Base-by-base conservation (phyloP, 2,888 invertebrate species). In the Cremastinae sp. region DNA sequence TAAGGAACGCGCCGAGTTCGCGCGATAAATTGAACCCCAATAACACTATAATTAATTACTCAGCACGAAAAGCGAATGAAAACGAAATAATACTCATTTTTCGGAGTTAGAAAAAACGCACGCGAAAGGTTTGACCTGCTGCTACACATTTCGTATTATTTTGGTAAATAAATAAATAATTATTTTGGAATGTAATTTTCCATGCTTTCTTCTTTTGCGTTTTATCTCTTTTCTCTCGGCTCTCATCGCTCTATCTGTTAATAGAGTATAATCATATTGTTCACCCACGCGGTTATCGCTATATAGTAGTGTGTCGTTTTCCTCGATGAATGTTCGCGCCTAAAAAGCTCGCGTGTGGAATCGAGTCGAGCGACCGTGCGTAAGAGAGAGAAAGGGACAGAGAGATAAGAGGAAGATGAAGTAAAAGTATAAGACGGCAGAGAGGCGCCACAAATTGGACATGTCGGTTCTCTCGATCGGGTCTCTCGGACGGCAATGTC, bases 401-500 rank as follows among this genome's bases (percentile, higher is more conserved):
- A 49, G 39, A 22, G 35, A 56, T 62, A 16, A 12, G 35, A 37
- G 51, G 7, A 35, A 8, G 8, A 39, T 47, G 22, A 59, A 47
- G 49, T 2, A 39, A 45, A 39, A 39, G 39, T 43, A 47, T 9
- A 47, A 69, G 22, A 43, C 47, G 49, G 35, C 39, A 47, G 28
- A 51, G 80, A 83, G 85, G 85, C 86, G 86, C 85, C 86, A 85
- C 85, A 80, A 86, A 85, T 85, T 85, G 83, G 79, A 83, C 73
- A 71, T 65, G 78, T 79, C 80, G 80, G 73, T 76, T 43, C 82
- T 85, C 83, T 84, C 37, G 39, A 12, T 80, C 73, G 72, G 37
- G 59, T 65, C 75, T 85, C 86, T 47, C 16, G 39, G 16, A 16
- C 8, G 41, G 39, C 35, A 16, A 49, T 49, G 12, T 22, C 18